phyloP scores from a whole-genome alignment of 92 coral and sea anemone genomes.

The Umimayanthus chanpuru region DNA sequence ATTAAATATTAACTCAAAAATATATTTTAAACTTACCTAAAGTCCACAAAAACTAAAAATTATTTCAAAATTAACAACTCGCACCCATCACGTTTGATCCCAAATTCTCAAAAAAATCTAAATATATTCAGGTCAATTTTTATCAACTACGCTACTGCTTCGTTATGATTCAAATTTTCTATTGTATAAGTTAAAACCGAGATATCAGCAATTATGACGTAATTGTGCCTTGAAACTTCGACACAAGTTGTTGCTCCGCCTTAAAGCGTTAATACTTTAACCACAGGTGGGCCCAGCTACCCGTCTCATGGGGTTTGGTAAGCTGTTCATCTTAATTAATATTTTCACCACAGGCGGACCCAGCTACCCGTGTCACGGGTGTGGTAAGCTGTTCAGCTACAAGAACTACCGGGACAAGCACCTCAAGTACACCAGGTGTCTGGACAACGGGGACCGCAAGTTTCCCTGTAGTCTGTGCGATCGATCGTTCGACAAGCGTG shows the following conservation, averaged over 20 bases:
- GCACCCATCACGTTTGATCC: no score
- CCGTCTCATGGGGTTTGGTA: slow-evolving; percentile 78
- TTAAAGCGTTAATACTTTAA: neutral
- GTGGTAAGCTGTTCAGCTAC: slow-evolving; percentile 83
- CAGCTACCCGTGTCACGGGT: slow-evolving; percentile 70
- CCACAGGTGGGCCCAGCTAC: slow-evolving; percentile 68
- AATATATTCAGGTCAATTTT: no score
- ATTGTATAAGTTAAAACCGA: no score
- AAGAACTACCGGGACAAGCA: slow-evolving; percentile 77
- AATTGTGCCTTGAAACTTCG: neutral
- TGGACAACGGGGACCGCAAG: slow-evolving; percentile 76
- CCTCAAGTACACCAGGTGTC: slow-evolving; percentile 77
- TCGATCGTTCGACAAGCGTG: slow-evolving; percentile 88
- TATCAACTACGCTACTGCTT: no score
- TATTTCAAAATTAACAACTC: no score
- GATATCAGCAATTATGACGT: neutral
- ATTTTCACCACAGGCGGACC: slow-evolving; percentile 58
- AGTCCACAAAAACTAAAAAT: no score
- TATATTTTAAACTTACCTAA: no score
- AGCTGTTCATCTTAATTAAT: slow-evolving; percentile 64
- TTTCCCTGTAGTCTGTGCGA: slow-evolving; percentile 76
- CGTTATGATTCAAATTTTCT: no score
- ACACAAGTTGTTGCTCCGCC: neutral
- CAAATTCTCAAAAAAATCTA: no score
- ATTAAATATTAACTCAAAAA: no score